A percentile compares a stretch with the other conserved stretches of the same genome.
These are phyloP conservation scores for Aurelia sp. DNA, from an alignment of 30 jellyfish, hydroid and myxozoan genomes.

Conservation along the genomic window DNA sequence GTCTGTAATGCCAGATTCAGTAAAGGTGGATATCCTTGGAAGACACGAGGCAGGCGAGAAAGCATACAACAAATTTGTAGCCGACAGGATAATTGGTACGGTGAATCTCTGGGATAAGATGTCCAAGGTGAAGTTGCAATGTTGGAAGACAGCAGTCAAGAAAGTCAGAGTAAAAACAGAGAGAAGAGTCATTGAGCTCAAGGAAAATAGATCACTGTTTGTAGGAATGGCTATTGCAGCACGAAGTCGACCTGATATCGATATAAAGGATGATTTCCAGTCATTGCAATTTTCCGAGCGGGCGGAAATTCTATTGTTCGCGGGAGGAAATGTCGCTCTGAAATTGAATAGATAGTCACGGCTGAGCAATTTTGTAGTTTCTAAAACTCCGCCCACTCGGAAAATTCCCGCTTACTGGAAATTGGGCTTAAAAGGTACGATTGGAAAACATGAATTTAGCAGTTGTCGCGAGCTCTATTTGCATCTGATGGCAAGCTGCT, in stretches of 20 bases:
- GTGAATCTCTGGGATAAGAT: neutral
- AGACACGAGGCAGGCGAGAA: neutral
- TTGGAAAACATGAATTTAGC: constrained; percentile 9
- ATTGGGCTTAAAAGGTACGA: too few species aligned
- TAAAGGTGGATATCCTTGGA: neutral
- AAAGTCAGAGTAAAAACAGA: neutral
- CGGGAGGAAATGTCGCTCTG: too few species aligned
- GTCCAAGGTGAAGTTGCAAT: neutral
- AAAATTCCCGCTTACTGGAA: too few species aligned
- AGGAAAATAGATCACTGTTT: neutral
- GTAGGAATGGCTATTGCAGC: neutral
- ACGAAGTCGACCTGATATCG: constrained; percentile 38
- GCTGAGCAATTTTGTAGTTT: too few species aligned
- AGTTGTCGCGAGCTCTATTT: neutral
- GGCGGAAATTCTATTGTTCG: too few species aligned
- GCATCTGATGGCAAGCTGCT: neutral
- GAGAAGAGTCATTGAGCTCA: neutral
- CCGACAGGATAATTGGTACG: neutral
- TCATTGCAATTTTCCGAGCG: too few species aligned
- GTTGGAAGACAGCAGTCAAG: neutral
- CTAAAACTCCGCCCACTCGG: too few species aligned
- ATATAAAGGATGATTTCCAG: constrained; percentile 37
- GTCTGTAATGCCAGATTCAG: neutral
- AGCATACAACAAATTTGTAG: neutral
- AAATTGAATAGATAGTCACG: too few species aligned